Conservation (phyloP, 2,113 vertebrate species). For the Oncorhynchus clarkii region DNA sequence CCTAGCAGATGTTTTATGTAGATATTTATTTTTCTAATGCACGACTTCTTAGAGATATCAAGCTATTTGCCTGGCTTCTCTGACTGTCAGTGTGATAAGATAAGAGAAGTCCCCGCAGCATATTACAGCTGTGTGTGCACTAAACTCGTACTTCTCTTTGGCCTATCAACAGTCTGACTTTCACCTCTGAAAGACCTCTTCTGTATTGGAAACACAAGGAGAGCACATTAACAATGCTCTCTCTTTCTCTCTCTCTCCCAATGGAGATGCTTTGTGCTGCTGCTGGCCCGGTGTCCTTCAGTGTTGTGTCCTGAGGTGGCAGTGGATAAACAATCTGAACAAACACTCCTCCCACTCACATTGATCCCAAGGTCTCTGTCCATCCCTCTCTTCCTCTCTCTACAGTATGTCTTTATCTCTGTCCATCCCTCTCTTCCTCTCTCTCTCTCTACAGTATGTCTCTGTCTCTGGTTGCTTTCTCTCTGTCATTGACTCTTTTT, state of each 20-base stretch:
- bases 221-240: conserved; percentile 40
- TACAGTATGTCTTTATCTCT: neutral
- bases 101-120: neutral
- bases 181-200: conserved; percentile 44
- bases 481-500: neutral
- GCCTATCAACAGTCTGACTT: conserved; percentile 37
- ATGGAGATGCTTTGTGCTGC: conserved; percentile 23
- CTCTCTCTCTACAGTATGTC: conserved; percentile 4
- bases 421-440: neutral
- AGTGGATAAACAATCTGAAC: conserved; percentile 70
- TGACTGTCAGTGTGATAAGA: neutral
- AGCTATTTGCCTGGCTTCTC: no score
- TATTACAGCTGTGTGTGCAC: neutral
- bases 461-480: neutral
- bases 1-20: no score
- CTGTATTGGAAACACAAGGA: conserved; percentile 39
- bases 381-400: conserved; percentile 21
- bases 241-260: conserved; percentile 41
- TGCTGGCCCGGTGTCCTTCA: conserved; percentile 62
- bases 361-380: conserved; percentile 59
- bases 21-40: no score
- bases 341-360: conserved; percentile 72
- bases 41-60: no score
- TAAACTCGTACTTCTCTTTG: neutral
- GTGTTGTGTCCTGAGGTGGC: conserved; percentile 51